Evolutionary conservation across 2,797 vertebrate species (phyloP).

Genomic region (Sebastes dallii): DNA sequence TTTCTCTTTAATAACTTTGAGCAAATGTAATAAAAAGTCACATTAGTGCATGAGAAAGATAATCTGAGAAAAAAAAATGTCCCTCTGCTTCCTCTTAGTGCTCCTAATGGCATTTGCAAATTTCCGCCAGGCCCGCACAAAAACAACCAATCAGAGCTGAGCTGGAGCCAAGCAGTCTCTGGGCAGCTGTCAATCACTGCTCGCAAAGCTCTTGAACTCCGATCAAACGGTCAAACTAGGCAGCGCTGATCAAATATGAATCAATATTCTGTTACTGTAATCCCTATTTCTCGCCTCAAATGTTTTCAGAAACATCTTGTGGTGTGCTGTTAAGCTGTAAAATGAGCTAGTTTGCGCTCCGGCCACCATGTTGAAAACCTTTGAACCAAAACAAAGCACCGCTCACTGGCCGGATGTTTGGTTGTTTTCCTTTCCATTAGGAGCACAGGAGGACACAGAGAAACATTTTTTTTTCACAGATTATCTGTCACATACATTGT

Average conservation of each 20-base stretch:
- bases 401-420: no score
- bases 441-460: not conserved
- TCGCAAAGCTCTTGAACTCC: not conserved
- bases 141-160: not conserved
- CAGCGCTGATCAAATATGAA: no score
- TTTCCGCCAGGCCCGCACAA: no score
- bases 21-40: not conserved
- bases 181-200: not conserved
- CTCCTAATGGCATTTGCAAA: no score
- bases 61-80: not conserved
- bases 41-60: not conserved
- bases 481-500: not conserved
- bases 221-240: no score
- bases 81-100: no score
- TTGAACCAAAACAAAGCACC: not conserved
- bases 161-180: not conserved
- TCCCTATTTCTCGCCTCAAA: no score
- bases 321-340: not conserved
- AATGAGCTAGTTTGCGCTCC: not conserved
- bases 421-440: no score
- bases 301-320: no score
- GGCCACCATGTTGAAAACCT: not conserved
- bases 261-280: no score
- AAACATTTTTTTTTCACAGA: not conserved
- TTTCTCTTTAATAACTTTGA: not conserved